These are phyloP conservation scores for Leucoptera coffeella DNA, from an alignment of 2,888 invertebrate species.

Conservation along the genomic window DNA sequence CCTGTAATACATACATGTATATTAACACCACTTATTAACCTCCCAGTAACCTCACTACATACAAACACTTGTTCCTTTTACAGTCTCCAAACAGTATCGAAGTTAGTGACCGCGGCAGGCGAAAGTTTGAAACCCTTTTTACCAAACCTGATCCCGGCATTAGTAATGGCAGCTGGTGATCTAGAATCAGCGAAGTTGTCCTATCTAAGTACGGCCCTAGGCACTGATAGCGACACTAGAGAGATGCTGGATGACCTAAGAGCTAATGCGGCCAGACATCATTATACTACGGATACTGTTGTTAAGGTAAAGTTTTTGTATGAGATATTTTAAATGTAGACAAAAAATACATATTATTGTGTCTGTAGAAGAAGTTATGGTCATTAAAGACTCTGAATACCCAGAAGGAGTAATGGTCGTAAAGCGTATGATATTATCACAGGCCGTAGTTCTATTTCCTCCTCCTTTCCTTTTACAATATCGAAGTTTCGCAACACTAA, in stretches of 20 bases:
- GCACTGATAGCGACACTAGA: slow-evolving; percentile 63
- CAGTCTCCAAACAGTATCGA: slow-evolving; percentile 79
- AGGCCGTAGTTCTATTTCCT: too few relatives aligned
- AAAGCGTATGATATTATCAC: too few relatives aligned
- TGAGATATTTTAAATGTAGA: background rate
- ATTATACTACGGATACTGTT: slow-evolving; percentile 84
- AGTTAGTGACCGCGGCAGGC: slow-evolving; percentile 78
- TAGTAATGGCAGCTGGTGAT: slow-evolving; percentile 83
- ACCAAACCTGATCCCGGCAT: slow-evolving; percentile 71
- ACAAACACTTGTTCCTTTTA: too few relatives aligned
- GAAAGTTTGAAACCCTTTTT: slow-evolving; percentile 75
- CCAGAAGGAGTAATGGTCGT: too few relatives aligned
- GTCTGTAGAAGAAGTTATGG: too few relatives aligned
- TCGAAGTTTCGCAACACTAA: too few relatives aligned
- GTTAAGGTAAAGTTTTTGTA: slow-evolving; percentile 52
- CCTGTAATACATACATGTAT: too few relatives aligned
- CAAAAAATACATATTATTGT: too few relatives aligned
- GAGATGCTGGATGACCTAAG: slow-evolving; percentile 74
- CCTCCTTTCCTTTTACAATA: too few relatives aligned
- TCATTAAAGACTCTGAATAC: too few relatives aligned
- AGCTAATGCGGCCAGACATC: slow-evolving; percentile 74
- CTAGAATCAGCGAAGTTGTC: slow-evolving; percentile 75
- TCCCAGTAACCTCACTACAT: too few relatives aligned
- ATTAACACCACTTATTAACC: too few relatives aligned
- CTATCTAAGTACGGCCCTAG: slow-evolving; percentile 69